Percentiles rank a stretch among this genome's conserved stretches.
Evolutionary conservation across 2,888 invertebrate species (phyloP).

Genomic region (Folsomia manolachei): DNA sequence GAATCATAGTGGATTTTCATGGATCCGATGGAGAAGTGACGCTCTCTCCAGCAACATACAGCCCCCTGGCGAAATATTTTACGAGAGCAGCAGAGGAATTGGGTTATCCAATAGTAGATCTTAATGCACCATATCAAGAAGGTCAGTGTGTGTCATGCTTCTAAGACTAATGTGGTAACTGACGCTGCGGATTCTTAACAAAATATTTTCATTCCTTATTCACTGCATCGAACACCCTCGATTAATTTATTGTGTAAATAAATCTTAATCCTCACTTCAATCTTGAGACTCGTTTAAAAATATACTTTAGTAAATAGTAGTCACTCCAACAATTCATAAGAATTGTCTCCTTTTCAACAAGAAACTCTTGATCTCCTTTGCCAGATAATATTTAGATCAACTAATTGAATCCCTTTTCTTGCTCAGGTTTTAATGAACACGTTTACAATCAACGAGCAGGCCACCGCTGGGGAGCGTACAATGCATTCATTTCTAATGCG

Average conservation of each 20-base stretch:
- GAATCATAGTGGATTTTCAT: background rate
- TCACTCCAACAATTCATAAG: background rate
- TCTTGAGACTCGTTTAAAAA: too few relatives aligned
- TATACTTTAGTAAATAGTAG: background rate
- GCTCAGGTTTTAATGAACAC: slow-evolving; percentile 10
- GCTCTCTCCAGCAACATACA: background rate
- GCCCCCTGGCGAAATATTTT: background rate
- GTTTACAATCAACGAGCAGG: background rate
- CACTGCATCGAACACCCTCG: too few relatives aligned
- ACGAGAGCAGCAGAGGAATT: slow-evolving; percentile 5
- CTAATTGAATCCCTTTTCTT: too few relatives aligned
- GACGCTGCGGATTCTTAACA: background rate
- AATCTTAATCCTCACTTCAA: background rate
- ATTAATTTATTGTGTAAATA: background rate
- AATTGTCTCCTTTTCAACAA: too few relatives aligned
- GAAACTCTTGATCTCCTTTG: too few relatives aligned
- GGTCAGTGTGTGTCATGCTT: too few relatives aligned
- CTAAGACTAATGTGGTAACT: background rate
- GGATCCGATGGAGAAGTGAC: background rate
- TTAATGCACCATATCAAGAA: slow-evolving; percentile 9
- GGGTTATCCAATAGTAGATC: slow-evolving; percentile 3
- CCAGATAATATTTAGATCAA: too few relatives aligned
- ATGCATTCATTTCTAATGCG: background rate
- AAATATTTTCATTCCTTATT: background rate
- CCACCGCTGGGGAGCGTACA: background rate